phyloP scores from a whole-genome alignment of 1,140 invertebrate genomes.

The Matsumurasca onukii region DNA sequence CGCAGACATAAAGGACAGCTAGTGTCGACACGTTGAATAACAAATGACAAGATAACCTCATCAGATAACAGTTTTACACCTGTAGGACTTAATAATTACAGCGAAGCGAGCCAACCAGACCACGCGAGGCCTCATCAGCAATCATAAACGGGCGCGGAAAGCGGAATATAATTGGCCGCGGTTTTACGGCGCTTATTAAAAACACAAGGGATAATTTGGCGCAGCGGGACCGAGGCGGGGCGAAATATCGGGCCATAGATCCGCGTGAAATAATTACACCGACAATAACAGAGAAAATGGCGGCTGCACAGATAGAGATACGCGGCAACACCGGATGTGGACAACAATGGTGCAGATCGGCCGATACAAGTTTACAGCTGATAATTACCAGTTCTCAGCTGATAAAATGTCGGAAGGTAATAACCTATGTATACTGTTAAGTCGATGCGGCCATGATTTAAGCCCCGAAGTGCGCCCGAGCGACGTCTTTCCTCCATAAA shows the following conservation, averaged over 20 bases:
- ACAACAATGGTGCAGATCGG: conserved; percentile 24
- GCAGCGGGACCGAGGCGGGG: background rate
- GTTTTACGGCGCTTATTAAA: too few relatives aligned
- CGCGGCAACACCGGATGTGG: background rate
- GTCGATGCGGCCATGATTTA: conserved; percentile 8
- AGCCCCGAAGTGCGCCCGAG: conserved; percentile 1
- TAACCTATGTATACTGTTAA: background rate
- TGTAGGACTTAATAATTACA: too few relatives aligned
- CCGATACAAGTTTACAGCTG: conserved; percentile 29
- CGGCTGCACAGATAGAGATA: background rate
- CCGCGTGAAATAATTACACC: conserved; percentile 9
- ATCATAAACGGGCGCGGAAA: too few relatives aligned
- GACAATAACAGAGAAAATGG: conserved; percentile 15
- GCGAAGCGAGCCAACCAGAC: too few relatives aligned
- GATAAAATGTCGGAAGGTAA: background rate
- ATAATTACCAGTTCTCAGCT: conserved; percentile 27
- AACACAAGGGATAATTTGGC: background rate
- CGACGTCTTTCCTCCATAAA: background rate
- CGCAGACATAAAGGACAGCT: too few relatives aligned
- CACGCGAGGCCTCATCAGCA: too few relatives aligned
- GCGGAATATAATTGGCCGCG: too few relatives aligned
- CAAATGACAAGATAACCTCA: too few relatives aligned
- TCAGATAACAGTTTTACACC: too few relatives aligned
- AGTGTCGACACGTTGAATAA: too few relatives aligned
- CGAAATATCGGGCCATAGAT: background rate